These are phyloP conservation scores for Cebidichthys violaceus DNA, from an alignment of 2,113 vertebrate genomes.

Conservation along the genomic window DNA sequence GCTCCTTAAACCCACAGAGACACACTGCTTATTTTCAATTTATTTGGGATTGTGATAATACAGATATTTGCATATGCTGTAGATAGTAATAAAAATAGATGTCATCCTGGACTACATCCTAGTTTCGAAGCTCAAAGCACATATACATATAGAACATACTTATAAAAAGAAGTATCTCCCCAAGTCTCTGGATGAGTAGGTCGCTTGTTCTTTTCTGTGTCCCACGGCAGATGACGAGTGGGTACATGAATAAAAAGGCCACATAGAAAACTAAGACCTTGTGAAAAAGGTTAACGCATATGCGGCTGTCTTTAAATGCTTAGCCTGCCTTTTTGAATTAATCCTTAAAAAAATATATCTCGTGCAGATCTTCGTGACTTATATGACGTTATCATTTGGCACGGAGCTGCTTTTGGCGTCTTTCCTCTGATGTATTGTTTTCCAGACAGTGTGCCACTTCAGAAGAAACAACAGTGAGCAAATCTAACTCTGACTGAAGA, in stretches of 20 bases:
- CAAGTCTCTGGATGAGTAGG: slow-evolving; percentile 46
- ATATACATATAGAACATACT: neutral
- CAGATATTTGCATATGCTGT: slow-evolving; percentile 29
- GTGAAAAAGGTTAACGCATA: slow-evolving; percentile 44
- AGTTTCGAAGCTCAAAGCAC: slow-evolving; percentile 20
- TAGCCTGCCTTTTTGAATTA: slow-evolving; percentile 41
- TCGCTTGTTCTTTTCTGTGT: slow-evolving; percentile 46
- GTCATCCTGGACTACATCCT: slow-evolving; percentile 7
- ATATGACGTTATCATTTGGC: slow-evolving; percentile 30
- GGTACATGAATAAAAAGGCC: slow-evolving; percentile 16
- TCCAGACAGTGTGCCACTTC: slow-evolving; percentile 47
- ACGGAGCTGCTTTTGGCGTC: slow-evolving; percentile 37
- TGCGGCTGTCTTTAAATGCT: slow-evolving; percentile 50
- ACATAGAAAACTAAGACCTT: slow-evolving; percentile 42
- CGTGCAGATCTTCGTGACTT: slow-evolving; percentile 53
- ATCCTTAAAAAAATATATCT: slow-evolving; percentile 42
- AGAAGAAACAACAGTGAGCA: slow-evolving; percentile 36
- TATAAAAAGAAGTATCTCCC: slow-evolving; percentile 28
- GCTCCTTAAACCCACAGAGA: slow-evolving; percentile 41
- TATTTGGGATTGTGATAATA: slow-evolving; percentile 34
- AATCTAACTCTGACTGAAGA: slow-evolving; percentile 36
- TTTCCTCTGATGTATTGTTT: slow-evolving; percentile 44
- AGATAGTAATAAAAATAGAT: slow-evolving; percentile 31
- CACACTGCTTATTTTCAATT: slow-evolving; percentile 50
- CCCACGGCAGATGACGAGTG: slow-evolving; percentile 2